A percentile compares a stretch with the other conserved stretches of the same genome.
phyloP scores from a whole-genome alignment of 2,113 vertebrate species.

The Platysternon megacephalum region DNA sequence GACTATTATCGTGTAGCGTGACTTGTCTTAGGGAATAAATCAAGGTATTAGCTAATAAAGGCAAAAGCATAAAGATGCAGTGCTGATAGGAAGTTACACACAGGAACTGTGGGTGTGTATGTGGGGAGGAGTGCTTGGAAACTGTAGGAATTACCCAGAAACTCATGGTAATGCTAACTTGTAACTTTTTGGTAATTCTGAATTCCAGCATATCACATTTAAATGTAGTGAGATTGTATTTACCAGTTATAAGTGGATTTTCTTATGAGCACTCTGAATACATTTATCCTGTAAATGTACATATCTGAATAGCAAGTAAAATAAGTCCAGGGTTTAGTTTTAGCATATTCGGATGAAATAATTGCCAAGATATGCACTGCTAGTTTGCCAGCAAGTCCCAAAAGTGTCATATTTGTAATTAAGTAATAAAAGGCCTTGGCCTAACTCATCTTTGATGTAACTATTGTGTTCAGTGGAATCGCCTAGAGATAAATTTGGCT shows the following conservation, averaged over 20 bases:
- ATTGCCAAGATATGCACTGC: not conserved
- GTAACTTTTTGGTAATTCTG: not conserved
- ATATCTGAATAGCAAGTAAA: not conserved
- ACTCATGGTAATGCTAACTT: not conserved
- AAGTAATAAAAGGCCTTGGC: not conserved
- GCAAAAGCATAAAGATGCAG: not conserved
- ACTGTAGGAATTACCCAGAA: not conserved
- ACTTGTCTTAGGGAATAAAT: conserved; percentile 37
- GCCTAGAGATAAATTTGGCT: not conserved
- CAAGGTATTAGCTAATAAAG: conserved; percentile 26
- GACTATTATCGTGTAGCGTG: not conserved
- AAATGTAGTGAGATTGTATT: not conserved
- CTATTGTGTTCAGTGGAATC: not conserved
- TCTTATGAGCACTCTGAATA: not conserved
- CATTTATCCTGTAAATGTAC: not conserved
- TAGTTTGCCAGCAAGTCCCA: not conserved
- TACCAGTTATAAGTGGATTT: not conserved
- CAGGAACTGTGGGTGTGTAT: not conserved
- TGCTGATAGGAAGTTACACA: not conserved
- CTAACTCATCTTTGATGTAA: not conserved
- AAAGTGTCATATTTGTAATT: not conserved
- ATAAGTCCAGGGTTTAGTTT: not conserved
- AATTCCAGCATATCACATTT: not conserved
- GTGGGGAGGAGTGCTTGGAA: not conserved
- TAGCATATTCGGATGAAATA: not conserved